Base-by-base conservation (phyloP, 2,113 vertebrate species). In the Engystomops pustulosus region DNA sequence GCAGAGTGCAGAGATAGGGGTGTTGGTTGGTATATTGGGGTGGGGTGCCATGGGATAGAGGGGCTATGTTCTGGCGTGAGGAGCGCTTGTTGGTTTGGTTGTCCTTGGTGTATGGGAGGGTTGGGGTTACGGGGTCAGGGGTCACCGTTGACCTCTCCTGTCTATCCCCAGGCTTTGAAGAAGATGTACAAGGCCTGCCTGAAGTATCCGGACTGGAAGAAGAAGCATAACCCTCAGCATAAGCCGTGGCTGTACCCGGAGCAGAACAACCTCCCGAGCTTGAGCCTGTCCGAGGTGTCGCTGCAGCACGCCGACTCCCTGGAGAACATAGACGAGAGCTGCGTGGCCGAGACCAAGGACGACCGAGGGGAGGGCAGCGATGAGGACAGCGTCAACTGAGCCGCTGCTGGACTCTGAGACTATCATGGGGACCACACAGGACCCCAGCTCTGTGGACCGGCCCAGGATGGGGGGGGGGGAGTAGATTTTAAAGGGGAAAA, bases 181-280 rank as follows among this genome's bases (percentile, higher is more conserved):
- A 95, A 94, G 87, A 98, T 98, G 92, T 93, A 94, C 88, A 97
- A 97, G 87, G 97, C 96, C 0, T 96, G 96, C 86, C 84, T 97
- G 83, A 97, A 98, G 89, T 98, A 98, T 79, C 89, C 91, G 0
- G 96, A 96, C 51, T 98, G 97, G 97, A 98, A 98, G 89, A 93
- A 92, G 91, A 95, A 89, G 80, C 96, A 98, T 78, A 93, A 93
- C 87, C 96, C 96, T 0, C 91, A 90, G 58, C 93, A 93, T 83
- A 98, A 98, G 86, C 97, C 97, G 0, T 98, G 97, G 97, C 91
- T 98, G 23, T 95, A 94, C 88, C 97, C 97, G 0, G 97, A 98
- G 91, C 97, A 98, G 95, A 97, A 93, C 91, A 92, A 85, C 1
- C 86, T 98, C 87, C 93, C 94, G 36, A 94, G 87, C 87, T 91